Evolutionary conservation across 2,797 vertebrate species (phyloP), one percentile per base, ranked within the genome.

Genomic region (Alcedo atthis): DNA sequence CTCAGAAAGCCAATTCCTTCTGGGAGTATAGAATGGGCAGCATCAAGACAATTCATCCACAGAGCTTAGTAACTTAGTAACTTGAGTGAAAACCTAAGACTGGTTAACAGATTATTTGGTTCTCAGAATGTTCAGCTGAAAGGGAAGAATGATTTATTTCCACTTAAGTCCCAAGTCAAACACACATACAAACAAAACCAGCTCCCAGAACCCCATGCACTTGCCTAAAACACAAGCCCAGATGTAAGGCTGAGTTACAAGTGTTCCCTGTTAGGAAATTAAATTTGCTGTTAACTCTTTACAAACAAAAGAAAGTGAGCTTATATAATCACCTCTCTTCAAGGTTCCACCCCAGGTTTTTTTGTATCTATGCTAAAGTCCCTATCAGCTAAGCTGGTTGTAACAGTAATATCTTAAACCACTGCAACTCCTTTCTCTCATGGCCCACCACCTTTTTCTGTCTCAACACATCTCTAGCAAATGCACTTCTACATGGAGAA

Each of bases 231-330:
- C 68, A 45, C 48, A 19, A 83, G 42, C 40, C 8, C 54, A 63
- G 45, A 58, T 12, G 20, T 32, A 51, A 24, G 18, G 59, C 4
- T 64, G 33, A 76, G 30, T 32, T 69, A 55, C n/a, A 73, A 45
- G 7, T 42, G 35, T 45, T 59, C 3, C 2, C 1, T 4, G 61
- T n/a, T 32, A 20, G 0, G 9, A 45, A 35, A 45, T 4, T n/a
- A 83, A 80, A 70, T 12, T 13, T 40, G 21, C 57, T 67, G 26
- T 48, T 81, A 83, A 53, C 12, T 74, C 73, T 53, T 30, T 49
- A 33, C 14, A 64, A 85, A 87, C 5, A 26, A 85, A 76, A 20
- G 9, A 64, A 51, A 64, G 28, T 48, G 1, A 78, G 16, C 4
- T 73, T 45, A 66, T 46, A 84, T 58, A 76, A 51, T 8, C 24